phyloP scores from a whole-genome alignment of 2,888 invertebrate genomes.

The Cinara cedri region DNA sequence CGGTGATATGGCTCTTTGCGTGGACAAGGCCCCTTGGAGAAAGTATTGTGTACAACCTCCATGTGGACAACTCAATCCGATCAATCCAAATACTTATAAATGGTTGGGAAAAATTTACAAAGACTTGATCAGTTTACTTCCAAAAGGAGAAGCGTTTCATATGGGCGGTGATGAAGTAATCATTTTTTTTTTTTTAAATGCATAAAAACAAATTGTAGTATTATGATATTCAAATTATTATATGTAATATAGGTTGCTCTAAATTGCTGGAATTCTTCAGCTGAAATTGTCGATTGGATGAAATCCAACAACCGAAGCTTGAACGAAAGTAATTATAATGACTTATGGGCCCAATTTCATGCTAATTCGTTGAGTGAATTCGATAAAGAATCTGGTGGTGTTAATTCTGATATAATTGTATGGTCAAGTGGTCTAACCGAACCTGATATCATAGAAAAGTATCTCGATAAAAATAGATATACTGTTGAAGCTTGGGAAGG shows the following conservation, averaged over 20 bases:
- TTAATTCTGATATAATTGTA: conserved; percentile 69
- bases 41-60: conserved; percentile 79
- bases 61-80: conserved; percentile 83
- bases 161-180: conserved; percentile 76
- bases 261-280: conserved; percentile 77
- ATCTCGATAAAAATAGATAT: conserved; percentile 63
- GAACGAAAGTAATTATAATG: conserved; percentile 69
- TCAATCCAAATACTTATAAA: conserved; percentile 73
- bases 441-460: conserved; percentile 68
- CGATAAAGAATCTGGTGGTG: conserved; percentile 67
- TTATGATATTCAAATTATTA: background rate
- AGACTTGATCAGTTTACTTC: conserved; percentile 70
- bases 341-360: conserved; percentile 80
- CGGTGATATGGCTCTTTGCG: conserved; percentile 72
- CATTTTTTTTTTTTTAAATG: background rate
- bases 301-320: conserved; percentile 68
- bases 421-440: conserved; percentile 84
- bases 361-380: conserved; percentile 67
- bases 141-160: conserved; percentile 71
- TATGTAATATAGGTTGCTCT: conserved; percentile 67
- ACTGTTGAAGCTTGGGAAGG: conserved; percentile 84
- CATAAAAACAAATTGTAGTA: background rate
- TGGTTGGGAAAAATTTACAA: conserved; percentile 73
- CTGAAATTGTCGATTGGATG: conserved; percentile 73
- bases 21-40: conserved; percentile 74